A percentile compares a stretch with the other conserved stretches of the same genome.
phyloP scores from a whole-genome alignment of 92 coral and sea anemone genomes.

The Paragorgia papillata region DNA sequence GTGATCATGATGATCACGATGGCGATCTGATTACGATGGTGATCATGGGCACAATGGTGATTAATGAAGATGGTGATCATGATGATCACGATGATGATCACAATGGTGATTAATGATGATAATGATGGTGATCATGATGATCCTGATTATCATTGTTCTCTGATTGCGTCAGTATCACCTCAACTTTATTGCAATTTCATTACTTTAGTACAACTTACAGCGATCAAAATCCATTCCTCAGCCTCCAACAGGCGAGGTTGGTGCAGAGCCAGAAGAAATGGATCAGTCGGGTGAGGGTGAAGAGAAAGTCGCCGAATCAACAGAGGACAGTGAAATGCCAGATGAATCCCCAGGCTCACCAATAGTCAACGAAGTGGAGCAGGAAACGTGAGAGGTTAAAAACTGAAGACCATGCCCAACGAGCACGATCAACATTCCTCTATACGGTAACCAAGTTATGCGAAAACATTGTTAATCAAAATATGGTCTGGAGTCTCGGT shows the following conservation, averaged over 20 bases:
- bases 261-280: slow-evolving; percentile 49
- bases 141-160: too few species aligned
- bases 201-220: slow-evolving; percentile 48
- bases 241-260: slow-evolving; percentile 78
- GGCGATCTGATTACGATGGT: too few species aligned
- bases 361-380: slow-evolving; percentile 80
- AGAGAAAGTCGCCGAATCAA: slow-evolving; percentile 49
- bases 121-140: too few species aligned
- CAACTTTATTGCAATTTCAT: not conserved
- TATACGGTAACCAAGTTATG: too few species aligned
- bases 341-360: slow-evolving; percentile 72
- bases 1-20: too few species aligned
- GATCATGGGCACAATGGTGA: too few species aligned
- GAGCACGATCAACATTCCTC: not conserved
- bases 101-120: too few species aligned
- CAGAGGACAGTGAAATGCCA: slow-evolving; percentile 11
- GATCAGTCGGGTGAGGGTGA: slow-evolving; percentile 38
- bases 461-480: too few species aligned
- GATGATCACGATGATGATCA: too few species aligned
- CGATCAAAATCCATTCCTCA: slow-evolving; percentile 66
- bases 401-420: not conserved
- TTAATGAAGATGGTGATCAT: too few species aligned
- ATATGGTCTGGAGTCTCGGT: too few species aligned
- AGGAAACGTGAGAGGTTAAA: slow-evolving; percentile 26
- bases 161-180: too few species aligned